Conservation (phyloP, 2,888 invertebrate species). For the Eupithecia subumbrata region DNA sequence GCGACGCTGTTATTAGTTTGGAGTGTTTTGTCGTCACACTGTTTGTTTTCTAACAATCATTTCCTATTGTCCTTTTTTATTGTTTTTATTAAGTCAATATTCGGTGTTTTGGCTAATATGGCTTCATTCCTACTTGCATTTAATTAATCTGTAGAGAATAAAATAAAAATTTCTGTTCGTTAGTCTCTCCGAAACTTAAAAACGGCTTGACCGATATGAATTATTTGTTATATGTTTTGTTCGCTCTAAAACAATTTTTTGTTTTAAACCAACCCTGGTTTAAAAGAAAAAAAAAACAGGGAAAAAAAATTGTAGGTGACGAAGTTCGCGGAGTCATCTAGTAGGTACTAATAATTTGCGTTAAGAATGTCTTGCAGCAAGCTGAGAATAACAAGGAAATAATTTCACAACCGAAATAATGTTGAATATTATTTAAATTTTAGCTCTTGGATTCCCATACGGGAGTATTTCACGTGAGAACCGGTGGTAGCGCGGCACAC, state of each 20-base stretch:
- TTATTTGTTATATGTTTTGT: too few relatives aligned
- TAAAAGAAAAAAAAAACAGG: too few relatives aligned
- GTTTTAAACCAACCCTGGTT: too few relatives aligned
- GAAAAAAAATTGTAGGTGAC: too few relatives aligned
- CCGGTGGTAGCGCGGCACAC: constrained; percentile 59
- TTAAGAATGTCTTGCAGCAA: background rate
- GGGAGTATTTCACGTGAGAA: constrained; percentile 72
- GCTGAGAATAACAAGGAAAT: background rate
- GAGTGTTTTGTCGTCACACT: constrained; percentile 37
- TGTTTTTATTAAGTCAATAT: constrained; percentile 12
- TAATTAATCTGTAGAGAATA: background rate
- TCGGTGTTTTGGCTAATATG: constrained; percentile 7
- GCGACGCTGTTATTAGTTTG: constrained; percentile 35
- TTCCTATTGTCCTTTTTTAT: constrained; percentile 36
- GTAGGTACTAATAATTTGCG: too few relatives aligned
- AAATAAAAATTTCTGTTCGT: too few relatives aligned
- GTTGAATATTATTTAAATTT: background rate
- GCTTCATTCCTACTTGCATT: background rate
- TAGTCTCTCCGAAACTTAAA: too few relatives aligned
- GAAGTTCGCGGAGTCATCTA: too few relatives aligned
- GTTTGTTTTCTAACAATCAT: constrained; percentile 39
- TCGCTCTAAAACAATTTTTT: too few relatives aligned
- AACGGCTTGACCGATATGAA: too few relatives aligned
- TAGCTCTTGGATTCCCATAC: constrained; percentile 35
- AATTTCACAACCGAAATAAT: background rate